Evolutionary conservation across 2,113 vertebrate genomes (phyloP), one percentile per base, ranked within the genome.

Genomic region (Chaetops frenatus): DNA sequence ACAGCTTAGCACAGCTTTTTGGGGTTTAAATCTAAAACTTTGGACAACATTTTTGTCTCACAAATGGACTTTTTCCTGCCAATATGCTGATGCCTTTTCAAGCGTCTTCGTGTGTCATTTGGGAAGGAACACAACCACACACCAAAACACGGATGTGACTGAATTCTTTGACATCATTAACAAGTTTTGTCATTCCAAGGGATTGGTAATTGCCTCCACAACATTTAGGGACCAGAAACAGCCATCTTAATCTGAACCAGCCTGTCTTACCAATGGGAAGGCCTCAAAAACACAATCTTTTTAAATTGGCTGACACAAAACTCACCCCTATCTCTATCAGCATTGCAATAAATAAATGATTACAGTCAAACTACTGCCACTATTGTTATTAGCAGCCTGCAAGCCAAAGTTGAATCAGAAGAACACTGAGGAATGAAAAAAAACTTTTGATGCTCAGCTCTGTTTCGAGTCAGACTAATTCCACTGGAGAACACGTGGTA

Each of bases 341-440:
- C 72, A 86, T 67, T 71, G 86, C 91, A 94, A 97, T 96, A 96
- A 97, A 96, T 96, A 95, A 96, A 96, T 94, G 5, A 96, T 95
- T 91, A 87, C 67, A 82, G 82, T 67, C 67, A 76, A 87, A 95
- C 64, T 64, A 91, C 70, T 78, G 66, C 80, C 70, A 64, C 81
- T 70, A 78, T 80, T 89, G 61, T 92, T 95, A 92, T 90, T 92
- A 97, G 90, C 70, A 94, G 80, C 61, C 81, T 86, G 79, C 35
- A 76, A 92, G 69, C 0, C 0, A 42, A 90, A 87, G 72, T 81
- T 79, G 86, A 92, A 76, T 87, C 80, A 60, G 74, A 73, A 83
- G 65, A 93, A 77, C 61, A 40, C 17, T 57, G 67, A 91, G 78
- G 80, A 92, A 87, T 28, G 42, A 73, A 93, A 81, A 64, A 73